Percentiles rank a stretch among this genome's conserved stretches.
These are phyloP conservation scores for Xenus cinereus DNA, from an alignment of 2,113 vertebrate species.

Conservation along the genomic window DNA sequence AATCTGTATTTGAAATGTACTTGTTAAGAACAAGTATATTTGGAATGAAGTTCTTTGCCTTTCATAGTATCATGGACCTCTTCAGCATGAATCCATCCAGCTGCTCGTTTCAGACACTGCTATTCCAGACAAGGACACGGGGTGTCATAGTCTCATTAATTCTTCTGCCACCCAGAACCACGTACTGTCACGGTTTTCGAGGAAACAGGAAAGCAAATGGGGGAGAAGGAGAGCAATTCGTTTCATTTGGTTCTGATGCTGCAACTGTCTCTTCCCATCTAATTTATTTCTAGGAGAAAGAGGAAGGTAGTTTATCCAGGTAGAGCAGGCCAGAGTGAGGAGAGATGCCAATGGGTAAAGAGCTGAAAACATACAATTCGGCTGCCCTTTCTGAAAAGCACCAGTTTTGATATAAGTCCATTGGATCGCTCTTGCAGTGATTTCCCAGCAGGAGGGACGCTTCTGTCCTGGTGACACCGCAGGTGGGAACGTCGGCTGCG, in stretches of 20 bases:
- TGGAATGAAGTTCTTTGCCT: constrained; percentile 34
- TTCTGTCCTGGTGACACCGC: neutral
- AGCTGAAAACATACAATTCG: neutral
- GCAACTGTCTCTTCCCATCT: neutral
- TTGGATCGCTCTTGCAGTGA: neutral
- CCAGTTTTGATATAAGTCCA: neutral
- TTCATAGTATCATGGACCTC: neutral
- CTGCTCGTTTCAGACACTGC: neutral
- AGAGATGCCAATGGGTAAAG: neutral
- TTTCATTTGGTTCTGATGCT: neutral
- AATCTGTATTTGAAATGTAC: constrained; percentile 47
- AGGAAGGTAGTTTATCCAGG: neutral
- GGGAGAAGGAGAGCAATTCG: neutral
- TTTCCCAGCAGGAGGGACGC: neutral
- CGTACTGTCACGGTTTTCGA: neutral
- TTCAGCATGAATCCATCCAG: neutral
- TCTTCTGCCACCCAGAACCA: neutral
- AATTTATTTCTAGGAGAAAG: constrained; percentile 17
- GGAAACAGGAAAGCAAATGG: neutral
- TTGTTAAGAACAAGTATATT: constrained; percentile 30
- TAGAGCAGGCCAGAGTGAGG: neutral
- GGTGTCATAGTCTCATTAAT: neutral
- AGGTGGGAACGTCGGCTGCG: neutral
- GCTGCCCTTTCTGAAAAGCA: neutral
- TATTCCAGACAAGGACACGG: neutral